Conservation (phyloP, 2,797 vertebrate species). For the Fistularia tabacaria region DNA sequence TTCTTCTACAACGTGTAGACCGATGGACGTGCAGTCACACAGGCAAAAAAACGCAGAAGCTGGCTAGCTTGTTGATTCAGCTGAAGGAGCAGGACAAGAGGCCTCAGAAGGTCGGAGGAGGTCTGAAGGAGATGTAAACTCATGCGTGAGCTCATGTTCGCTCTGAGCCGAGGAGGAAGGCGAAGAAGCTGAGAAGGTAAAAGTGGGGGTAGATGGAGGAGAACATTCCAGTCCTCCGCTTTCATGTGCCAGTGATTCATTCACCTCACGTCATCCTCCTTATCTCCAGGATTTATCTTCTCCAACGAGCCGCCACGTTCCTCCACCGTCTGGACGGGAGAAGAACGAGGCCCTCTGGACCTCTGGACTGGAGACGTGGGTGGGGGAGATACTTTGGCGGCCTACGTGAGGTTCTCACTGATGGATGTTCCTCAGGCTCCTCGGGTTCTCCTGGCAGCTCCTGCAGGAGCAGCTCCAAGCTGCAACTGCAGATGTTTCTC, state of each 20-base stretch:
- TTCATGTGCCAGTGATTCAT: slow-evolving; percentile 23
- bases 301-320: slow-evolving; percentile 7
- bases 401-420: no score
- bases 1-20: slow-evolving; percentile 20
- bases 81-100: slow-evolving; percentile 39
- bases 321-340: no score
- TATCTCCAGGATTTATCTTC: slow-evolving; percentile 10
- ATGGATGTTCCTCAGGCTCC: no score
- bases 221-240: slow-evolving; percentile 22
- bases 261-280: slow-evolving; percentile 12
- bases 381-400: no score
- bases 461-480: no score
- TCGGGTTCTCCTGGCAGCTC: no score
- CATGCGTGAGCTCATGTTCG: background rate
- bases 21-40: slow-evolving; percentile 30
- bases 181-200: background rate
- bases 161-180: background rate
- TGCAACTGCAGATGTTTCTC: no score
- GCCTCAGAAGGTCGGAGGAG: slow-evolving; percentile 41
- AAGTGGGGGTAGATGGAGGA: background rate
- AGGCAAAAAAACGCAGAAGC: slow-evolving; percentile 8
- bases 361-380: no score
- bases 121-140: slow-evolving; percentile 12
- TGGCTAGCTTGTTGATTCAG: slow-evolving; percentile 56
- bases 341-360: no score